phyloP scores from a whole-genome alignment of 2,888 invertebrate genomes.

The Malthinus seriepunctatus region DNA sequence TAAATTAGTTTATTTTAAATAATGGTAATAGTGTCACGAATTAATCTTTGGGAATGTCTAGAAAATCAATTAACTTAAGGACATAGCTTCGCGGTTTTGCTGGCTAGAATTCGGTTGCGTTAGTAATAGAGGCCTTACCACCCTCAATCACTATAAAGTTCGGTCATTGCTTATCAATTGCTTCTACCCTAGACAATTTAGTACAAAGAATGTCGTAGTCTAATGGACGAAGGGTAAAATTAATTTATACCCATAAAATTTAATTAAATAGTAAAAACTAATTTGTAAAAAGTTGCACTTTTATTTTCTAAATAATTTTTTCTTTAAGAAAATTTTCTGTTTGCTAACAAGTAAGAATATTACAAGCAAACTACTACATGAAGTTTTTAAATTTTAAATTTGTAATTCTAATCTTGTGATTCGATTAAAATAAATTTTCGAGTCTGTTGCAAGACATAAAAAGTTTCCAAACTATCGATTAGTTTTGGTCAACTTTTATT shows the following conservation, averaged over 20 bases:
- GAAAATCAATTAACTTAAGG: slow-evolving; percentile 6
- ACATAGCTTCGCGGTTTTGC: slow-evolving; percentile 6
- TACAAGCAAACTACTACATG: too few relatives aligned
- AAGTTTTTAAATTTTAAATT: too few relatives aligned
- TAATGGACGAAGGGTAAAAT: slow-evolving; percentile 13
- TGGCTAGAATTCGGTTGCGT: slow-evolving; percentile 5
- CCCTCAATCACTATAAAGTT: slow-evolving; percentile 13
- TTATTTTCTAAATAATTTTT: too few relatives aligned
- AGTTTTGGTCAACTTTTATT: too few relatives aligned
- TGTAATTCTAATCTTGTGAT: too few relatives aligned
- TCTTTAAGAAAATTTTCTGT: too few relatives aligned
- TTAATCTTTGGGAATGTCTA: slow-evolving; percentile 2
- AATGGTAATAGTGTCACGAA: not conserved
- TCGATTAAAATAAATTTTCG: too few relatives aligned
- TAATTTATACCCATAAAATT: slow-evolving; percentile 9
- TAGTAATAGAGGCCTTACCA: slow-evolving; percentile 9
- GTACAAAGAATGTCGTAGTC: slow-evolving; percentile 13
- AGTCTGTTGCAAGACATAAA: too few relatives aligned
- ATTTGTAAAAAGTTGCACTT: not conserved
- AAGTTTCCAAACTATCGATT: too few relatives aligned
- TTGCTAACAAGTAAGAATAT: too few relatives aligned
- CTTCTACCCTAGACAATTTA: slow-evolving; percentile 8
- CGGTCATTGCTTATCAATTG: slow-evolving; percentile 15
- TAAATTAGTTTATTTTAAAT: not conserved
- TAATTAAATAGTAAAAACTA: slow-evolving; percentile 4